Conservation (phyloP, 1,140 invertebrate species). For the Cydia amplana region DNA sequence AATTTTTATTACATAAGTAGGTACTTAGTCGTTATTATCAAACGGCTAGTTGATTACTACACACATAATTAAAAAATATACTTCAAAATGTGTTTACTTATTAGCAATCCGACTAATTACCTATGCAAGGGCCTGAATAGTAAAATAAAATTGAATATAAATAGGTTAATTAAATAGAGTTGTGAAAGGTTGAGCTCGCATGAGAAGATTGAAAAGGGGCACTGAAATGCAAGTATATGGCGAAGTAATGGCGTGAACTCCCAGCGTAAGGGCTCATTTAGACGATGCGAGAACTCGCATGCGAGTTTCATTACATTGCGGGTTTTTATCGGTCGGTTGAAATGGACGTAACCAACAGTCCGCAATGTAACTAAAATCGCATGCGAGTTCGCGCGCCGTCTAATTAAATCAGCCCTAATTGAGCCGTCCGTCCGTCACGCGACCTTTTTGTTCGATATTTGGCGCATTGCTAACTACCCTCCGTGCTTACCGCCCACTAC, state of each 20-base stretch:
- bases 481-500: not conserved
- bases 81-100: not conserved
- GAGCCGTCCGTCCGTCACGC: conserved; percentile 39
- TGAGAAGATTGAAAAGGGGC: conserved; percentile 13
- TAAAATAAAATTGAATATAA: not conserved
- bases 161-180: conserved; percentile 20
- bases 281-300: no score
- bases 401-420: no score
- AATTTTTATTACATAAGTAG: no score
- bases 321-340: no score
- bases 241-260: conserved; percentile 27
- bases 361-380: no score
- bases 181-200: conserved; percentile 8
- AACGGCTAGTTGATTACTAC: no score
- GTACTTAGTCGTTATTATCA: no score
- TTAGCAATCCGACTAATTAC: not conserved
- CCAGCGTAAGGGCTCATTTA: no score
- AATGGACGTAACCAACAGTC: no score
- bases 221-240: conserved; percentile 27
- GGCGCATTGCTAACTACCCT: conserved; percentile 29
- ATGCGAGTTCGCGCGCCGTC: no score
- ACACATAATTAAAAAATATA: not conserved
- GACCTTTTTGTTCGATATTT: conserved; percentile 34
- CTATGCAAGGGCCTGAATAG: not conserved
- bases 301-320: no score